phyloP scores from a whole-genome alignment of 2,113 vertebrate species.

The Tetraodon nigroviridis region DNA sequence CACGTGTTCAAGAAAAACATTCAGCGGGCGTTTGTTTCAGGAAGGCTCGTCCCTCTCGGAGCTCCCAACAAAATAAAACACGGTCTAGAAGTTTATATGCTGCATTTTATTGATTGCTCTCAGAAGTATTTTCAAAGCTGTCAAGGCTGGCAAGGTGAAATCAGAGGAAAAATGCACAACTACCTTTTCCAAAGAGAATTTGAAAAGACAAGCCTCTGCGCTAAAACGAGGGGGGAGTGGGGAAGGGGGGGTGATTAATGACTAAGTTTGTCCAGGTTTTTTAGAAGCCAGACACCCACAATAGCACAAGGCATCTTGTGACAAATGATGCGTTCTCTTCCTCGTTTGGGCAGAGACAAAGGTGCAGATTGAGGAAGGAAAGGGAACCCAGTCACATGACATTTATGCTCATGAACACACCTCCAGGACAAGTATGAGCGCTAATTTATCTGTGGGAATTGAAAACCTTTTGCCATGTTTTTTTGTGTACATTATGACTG shows the following conservation, averaged over 20 bases:
- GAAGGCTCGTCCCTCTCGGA: conserved; percentile 41
- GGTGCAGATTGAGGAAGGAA: conserved; percentile 53
- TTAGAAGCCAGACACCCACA: conserved; percentile 52
- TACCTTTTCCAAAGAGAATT: conserved; percentile 35
- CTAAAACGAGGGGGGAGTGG: background rate
- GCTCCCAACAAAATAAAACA: conserved; percentile 41
- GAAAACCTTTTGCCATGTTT: background rate
- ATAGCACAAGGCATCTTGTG: conserved; percentile 63
- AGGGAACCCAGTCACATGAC: conserved; percentile 54
- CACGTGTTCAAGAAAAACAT: conserved; percentile 37
- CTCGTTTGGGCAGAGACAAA: conserved; percentile 60
- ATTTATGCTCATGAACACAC: conserved; percentile 45
- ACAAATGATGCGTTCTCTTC: conserved; percentile 64
- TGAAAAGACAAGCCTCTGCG: conserved; percentile 30
- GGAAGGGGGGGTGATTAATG: conserved; percentile 33
- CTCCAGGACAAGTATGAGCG: conserved; percentile 22
- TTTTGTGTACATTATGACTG: conserved; percentile 4
- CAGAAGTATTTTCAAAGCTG: conserved; percentile 50
- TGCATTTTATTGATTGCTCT: conserved; percentile 49
- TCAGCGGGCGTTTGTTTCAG: conserved; percentile 41
- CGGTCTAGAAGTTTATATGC: conserved; percentile 54
- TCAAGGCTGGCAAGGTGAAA: conserved; percentile 42
- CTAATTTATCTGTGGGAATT: background rate
- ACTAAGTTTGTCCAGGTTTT: conserved; percentile 62
- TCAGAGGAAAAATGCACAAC: conserved; percentile 14